phyloP scores from a whole-genome alignment of 2,888 invertebrate species.

The Phorcus lineatus region DNA sequence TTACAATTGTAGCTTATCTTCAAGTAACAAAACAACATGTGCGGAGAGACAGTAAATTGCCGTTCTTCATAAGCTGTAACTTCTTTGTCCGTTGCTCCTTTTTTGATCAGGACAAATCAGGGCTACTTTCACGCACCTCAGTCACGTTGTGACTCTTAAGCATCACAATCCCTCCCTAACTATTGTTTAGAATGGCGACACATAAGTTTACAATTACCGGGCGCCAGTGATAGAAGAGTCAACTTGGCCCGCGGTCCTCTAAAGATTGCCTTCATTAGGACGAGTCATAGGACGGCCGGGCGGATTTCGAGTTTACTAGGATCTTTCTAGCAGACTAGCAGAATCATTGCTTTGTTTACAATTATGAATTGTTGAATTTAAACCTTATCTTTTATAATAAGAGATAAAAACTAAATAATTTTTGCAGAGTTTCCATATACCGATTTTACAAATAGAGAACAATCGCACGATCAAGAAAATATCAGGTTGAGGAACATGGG shows the following conservation, averaged over 20 bases:
- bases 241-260: neutral
- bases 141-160: neutral
- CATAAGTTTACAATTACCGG: constrained; percentile 16
- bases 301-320: no score
- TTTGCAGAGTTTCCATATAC: no score
- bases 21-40: neutral
- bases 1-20: neutral
- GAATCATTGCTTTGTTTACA: no score
- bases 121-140: neutral
- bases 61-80: neutral
- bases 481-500: no score
- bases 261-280: constrained; percentile 1
- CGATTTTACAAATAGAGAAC: no score
- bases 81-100: neutral
- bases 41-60: neutral
- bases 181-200: constrained; percentile 17
- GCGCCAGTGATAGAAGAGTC: neutral
- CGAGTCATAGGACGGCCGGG: neutral
- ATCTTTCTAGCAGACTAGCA: no score
- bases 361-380: no score
- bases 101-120: neutral
- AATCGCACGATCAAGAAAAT: no score
- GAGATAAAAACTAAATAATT: no score
- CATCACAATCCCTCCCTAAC: neutral
- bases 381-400: no score